A percentile compares a stretch with the other conserved stretches of the same genome.
These are phyloP conservation scores for Lydus trimaculatus DNA, from an alignment of 2,888 invertebrate species.

Conservation along the genomic window DNA sequence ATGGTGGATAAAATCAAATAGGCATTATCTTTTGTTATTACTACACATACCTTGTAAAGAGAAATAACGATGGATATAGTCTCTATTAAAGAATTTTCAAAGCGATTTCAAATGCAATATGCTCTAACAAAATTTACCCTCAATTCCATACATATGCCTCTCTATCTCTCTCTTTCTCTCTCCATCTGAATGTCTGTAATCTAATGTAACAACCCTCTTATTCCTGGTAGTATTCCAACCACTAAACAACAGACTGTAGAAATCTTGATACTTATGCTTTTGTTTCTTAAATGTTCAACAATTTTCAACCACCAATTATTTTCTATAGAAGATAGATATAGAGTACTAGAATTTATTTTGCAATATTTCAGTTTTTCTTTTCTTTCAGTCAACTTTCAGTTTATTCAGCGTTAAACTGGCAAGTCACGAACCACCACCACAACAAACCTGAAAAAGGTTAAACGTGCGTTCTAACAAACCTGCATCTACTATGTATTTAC, in stretches of 20 bases:
- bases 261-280: background rate
- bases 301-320: too few species aligned
- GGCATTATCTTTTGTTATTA: background rate
- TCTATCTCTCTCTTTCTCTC: too few species aligned
- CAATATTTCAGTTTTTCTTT: background rate
- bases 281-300: too few species aligned
- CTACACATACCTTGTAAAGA: too few species aligned
- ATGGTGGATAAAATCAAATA: background rate
- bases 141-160: too few species aligned
- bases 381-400: background rate
- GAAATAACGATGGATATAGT: background rate
- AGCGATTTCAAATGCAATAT: background rate
- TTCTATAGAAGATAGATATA: too few species aligned
- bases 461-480: conserved; percentile 11
- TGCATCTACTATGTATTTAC: background rate
- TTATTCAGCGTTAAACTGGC: conserved; percentile 3
- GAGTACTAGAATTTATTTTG: background rate
- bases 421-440: conserved; percentile 7
- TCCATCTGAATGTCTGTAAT: too few species aligned
- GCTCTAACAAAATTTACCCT: background rate
- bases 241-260: background rate
- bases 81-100: background rate
- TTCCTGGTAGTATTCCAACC: background rate
- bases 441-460: background rate
- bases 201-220: background rate